These are phyloP conservation scores for Eupithecia tripunctaria DNA, from an alignment of 2,888 invertebrate species.

Conservation along the genomic window DNA sequence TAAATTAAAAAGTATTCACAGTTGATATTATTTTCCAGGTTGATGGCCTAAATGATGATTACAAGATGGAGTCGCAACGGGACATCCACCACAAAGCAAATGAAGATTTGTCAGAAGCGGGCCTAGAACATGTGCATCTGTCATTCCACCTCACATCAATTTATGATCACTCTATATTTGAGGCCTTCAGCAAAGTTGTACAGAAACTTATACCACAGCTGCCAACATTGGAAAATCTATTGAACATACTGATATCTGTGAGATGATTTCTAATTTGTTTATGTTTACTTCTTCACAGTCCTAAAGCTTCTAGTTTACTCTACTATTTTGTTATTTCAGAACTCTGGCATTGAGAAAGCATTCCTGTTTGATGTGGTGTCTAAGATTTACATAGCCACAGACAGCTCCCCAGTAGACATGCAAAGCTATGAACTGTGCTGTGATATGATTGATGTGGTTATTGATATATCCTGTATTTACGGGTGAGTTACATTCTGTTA, in stretches of 20 bases:
- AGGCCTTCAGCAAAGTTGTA: conserved; percentile 99
- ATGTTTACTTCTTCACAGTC: neutral
- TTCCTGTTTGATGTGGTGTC: conserved; percentile 99
- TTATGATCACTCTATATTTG: conserved; percentile 99
- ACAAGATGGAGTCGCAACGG: conserved; percentile 99
- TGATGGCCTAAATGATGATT: conserved; percentile 99
- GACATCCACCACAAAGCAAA: conserved; percentile 99
- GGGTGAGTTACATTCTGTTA: conserved; percentile 85
- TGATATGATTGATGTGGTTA: conserved; percentile 99
- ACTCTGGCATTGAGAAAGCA: conserved; percentile 99
- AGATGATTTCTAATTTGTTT: conserved; percentile 60
- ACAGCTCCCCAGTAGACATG: conserved; percentile 99
- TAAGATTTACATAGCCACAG: conserved; percentile 99
- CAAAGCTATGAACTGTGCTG: conserved; percentile 99
- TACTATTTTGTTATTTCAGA: conserved; percentile 83
- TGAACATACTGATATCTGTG: conserved; percentile 99
- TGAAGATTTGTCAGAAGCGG: conserved; percentile 96
- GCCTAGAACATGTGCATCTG: conserved; percentile 93
- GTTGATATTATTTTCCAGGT: conserved; percentile 80
- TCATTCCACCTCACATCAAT: conserved; percentile 99
- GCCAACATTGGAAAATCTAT: conserved; percentile 97
- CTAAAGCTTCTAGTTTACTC: neutral
- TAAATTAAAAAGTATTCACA: neutral
- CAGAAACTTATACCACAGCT: conserved; percentile 99
- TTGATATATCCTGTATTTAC: conserved; percentile 99